A percentile compares a stretch with the other conserved stretches of the same genome.
Evolutionary conservation across 2,888 invertebrate genomes (phyloP).

Genomic region (Artemia sinica): DNA sequence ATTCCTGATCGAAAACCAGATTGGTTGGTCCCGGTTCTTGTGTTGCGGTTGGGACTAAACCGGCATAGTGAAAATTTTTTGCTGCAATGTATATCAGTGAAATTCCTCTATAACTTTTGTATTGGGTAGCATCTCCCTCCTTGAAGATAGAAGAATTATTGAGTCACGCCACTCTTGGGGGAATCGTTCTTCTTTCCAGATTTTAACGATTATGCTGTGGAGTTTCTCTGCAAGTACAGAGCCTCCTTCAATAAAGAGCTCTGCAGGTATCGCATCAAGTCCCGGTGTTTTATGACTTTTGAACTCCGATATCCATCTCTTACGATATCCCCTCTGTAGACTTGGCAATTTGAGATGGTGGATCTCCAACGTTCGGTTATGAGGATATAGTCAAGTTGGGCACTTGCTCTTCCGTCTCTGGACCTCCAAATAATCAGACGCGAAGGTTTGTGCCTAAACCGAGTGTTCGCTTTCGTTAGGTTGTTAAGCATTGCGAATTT

Average conservation of each 20-base stretch:
- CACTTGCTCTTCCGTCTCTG: neutral
- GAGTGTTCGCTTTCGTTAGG: neutral
- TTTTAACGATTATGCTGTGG: neutral
- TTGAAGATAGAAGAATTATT: no score
- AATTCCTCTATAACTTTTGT: no score
- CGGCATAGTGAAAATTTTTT: no score
- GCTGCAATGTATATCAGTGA: no score
- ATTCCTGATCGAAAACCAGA: no score
- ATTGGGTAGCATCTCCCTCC: no score
- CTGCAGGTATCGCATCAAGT: neutral
- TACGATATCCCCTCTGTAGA: no score
- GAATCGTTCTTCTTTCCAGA: neutral
- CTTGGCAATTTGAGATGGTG: no score
- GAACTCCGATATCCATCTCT: neutral
- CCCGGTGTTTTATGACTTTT: neutral
- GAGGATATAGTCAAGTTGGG: no score
- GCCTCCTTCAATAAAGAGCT: neutral
- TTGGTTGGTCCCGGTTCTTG: no score
- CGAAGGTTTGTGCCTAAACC: constrained; percentile 1
- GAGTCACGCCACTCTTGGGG: neutral
- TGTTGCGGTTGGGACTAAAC: no score
- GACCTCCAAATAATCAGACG: neutral
- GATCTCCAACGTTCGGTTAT: no score
- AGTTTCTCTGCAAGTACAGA: neutral
- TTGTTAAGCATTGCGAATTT: neutral